A percentile compares a stretch with the other conserved stretches of the same genome.
Evolutionary conservation across 2,888 invertebrate species (phyloP).

Genomic region (Odontocerum albicorne): DNA sequence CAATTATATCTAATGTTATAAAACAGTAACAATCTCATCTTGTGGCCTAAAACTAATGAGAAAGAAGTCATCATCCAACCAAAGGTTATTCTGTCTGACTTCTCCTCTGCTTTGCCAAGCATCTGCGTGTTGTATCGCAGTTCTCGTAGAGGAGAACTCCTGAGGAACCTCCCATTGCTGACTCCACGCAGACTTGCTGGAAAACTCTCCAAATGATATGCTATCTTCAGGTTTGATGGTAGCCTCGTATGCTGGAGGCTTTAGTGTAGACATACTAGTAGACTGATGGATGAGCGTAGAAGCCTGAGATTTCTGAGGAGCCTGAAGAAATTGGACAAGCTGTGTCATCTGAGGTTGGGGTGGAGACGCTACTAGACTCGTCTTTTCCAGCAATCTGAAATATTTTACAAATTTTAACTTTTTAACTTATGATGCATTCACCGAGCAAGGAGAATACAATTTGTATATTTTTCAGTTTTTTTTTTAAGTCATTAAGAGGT

Average conservation of each 20-base stretch:
- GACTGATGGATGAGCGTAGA: conserved; percentile 50
- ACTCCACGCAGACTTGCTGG: conserved; percentile 58
- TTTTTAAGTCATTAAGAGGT: too few species aligned
- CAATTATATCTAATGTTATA: too few species aligned
- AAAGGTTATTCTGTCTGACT: conserved; percentile 60
- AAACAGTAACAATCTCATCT: conserved; percentile 72
- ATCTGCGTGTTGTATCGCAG: conserved; percentile 50
- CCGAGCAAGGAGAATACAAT: too few species aligned
- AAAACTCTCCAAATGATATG: conserved; percentile 48
- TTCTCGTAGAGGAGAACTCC: conserved; percentile 45
- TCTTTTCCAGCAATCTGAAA: conserved; percentile 63
- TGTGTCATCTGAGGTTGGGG: conserved; percentile 69
- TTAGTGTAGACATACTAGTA: conserved; percentile 54
- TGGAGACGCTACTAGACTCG: conserved; percentile 58
- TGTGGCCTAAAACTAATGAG: conserved; percentile 84
- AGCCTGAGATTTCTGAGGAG: conserved; percentile 51
- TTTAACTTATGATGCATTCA: too few species aligned
- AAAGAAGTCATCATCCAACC: conserved; percentile 79
- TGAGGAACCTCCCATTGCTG: conserved; percentile 57
- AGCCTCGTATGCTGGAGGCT: conserved; percentile 52
- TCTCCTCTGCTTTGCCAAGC: conserved; percentile 52
- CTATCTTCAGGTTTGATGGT: conserved; percentile 54
- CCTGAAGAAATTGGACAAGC: conserved; percentile 74
- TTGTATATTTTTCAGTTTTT: too few species aligned
- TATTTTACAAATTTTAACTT: too few species aligned